Evolutionary conservation across 2,113 vertebrate genomes (phyloP), one percentile per base, ranked within the genome.

Genomic region (Pao palembangensis): DNA sequence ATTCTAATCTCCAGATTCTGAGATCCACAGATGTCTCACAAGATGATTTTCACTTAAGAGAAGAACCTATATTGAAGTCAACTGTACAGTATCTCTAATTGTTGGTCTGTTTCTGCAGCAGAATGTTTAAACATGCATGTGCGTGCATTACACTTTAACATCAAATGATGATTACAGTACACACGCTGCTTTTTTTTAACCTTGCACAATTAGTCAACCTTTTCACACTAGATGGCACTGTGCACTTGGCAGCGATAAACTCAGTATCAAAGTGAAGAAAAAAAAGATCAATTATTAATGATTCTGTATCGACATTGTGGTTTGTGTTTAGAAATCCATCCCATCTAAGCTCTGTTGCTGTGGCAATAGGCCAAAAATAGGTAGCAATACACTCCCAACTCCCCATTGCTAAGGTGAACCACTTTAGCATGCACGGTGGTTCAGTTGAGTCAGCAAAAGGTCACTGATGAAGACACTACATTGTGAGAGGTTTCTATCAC

Each of bases 221-320:
- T 6, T 10, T 0, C 6, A 38, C 90, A 89, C 85, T 79, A 90
- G 90, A 85, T 91, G 90, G 87, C 88, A 88, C 74, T 91, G 84
- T 83, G 64, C 69, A 64, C 85, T 78, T 55, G 20, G 50, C 51
- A 80, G 69, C 28, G 5, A 31, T 31, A 31, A 31, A 31, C 28
- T 82, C 50, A 16, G n/a, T 28, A 42, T 0, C 25, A 31, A 31
- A 31, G 28, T 31, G 8, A 8, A 31, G 42, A 69, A 61, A 13
- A 0, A 61, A 60, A 51, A 56, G 54, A 64, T 81, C 49, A 58
- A 56, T 73, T 76, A 59, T 73, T 62, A 31, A 31, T 31, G 28
- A 79, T 83, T 74, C 64, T 43, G 75, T 82, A 79, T 76, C 62
- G 75, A 74, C 70, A 65, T 68, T 54, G 41, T 68, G 67, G 74